Conservation (phyloP, 1,140 invertebrate genomes). For the Hyposmocoma kahamanoa region DNA sequence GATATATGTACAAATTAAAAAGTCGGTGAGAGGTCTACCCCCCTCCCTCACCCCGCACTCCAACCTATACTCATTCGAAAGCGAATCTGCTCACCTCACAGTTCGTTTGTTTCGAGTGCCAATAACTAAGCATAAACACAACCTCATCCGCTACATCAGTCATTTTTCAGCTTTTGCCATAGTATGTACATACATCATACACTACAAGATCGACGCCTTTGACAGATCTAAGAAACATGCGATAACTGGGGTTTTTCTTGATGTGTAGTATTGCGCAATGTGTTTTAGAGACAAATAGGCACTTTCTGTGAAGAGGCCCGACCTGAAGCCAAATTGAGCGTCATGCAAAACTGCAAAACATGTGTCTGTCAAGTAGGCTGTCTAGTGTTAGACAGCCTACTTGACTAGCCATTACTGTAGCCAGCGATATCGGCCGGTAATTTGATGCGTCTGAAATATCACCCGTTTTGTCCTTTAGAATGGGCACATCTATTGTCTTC, state of each 20-base stretch:
- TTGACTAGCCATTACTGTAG: not conserved
- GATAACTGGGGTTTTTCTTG: not conserved
- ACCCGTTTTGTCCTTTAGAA: not conserved
- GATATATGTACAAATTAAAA: constrained; percentile 7
- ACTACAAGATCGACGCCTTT: not conserved
- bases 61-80: not conserved
- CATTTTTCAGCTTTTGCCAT: not conserved
- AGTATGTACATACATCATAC: not conserved
- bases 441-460: not conserved
- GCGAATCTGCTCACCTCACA: not conserved
- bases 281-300: not conserved
- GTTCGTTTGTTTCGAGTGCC: constrained; percentile 3
- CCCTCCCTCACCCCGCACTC: constrained; percentile 4
- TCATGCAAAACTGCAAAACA: not conserved
- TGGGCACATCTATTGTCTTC: not conserved
- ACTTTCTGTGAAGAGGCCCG: not conserved
- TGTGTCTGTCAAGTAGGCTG: not conserved
- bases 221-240: not conserved
- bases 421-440: not conserved
- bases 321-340: not conserved
- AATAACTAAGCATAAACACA: not conserved
- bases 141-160: not conserved
- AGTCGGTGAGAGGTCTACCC: constrained; percentile 1
- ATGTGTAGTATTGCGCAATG: not conserved
- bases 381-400: not conserved